Evolutionary conservation across 2,888 invertebrate species (phyloP), one percentile per base, ranked within the genome.

Genomic region (Cerastis rubricosa): DNA sequence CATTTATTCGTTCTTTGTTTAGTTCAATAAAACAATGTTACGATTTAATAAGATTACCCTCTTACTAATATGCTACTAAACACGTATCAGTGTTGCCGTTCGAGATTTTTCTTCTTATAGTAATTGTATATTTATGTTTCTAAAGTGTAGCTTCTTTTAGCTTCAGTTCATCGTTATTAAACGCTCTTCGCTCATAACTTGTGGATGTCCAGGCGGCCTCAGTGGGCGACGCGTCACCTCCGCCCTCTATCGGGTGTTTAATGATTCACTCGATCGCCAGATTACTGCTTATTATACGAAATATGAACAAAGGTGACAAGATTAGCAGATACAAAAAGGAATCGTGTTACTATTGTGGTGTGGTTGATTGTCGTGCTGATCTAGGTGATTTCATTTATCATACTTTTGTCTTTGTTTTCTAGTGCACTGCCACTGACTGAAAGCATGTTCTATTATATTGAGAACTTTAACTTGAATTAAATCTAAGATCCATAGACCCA

Each of bases 221-320:
- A 85, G 86, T 83, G 89, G 88, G 90, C 89, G 90, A 89, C 89
- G 88, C 90, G 92, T 93, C 94, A 93, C 92, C 92, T 90, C 90
- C 87, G 90, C 91, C 92, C 90, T 90, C 90, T 91, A 92, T 92
- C 91, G 90, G 89, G 88, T 86, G 90, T 89, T 90, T 91, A 92
- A 93, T 94, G 94, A 93, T 92, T 93, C 94, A 94, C 91, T 88
- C 89, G 78, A 86, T 87, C 84, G 84, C 83, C 80, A 74, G 89
- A 87, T 88, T 85, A 84, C 84, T 74, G 65, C 69, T 71, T 82
- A 81, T 76, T 82, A 85, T 71, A 85, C 79, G 78, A 85, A 84
- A 84, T 84, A 85, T 78, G 84, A 75, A 84, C 78, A 82, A 76
- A 84, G 84, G 75, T 75, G 83, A 68, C 71, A 49, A 85, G 85